These are phyloP conservation scores for Limnephilus lunatus DNA, from an alignment of 2,888 invertebrate species.

Conservation along the genomic window DNA sequence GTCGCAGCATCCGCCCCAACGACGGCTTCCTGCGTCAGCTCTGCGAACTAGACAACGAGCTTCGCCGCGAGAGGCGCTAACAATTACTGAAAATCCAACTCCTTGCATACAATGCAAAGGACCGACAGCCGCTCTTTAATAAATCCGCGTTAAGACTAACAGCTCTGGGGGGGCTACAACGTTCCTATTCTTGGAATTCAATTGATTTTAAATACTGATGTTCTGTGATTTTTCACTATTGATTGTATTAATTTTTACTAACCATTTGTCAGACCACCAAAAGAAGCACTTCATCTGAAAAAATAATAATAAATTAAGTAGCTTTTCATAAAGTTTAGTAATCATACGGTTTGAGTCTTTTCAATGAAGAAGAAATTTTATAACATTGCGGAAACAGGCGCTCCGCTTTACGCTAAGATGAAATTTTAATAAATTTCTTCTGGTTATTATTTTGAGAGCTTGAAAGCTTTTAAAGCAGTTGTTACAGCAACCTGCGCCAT, in stretches of 20 bases:
- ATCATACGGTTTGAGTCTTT: background rate
- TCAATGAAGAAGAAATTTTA: background rate
- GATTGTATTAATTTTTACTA: background rate
- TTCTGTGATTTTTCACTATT: constrained; percentile 28
- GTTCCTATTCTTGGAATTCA: constrained; percentile 27
- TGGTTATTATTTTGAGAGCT: background rate
- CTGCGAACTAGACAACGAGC: constrained; percentile 81
- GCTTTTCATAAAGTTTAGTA: background rate
- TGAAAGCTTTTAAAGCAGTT: background rate
- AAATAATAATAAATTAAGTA: background rate
- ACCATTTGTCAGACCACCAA: background rate
- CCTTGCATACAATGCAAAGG: constrained; percentile 10
- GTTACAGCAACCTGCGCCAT: background rate
- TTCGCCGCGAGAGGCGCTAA: constrained; percentile 73
- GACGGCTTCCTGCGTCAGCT: constrained; percentile 88
- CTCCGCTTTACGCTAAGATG: background rate
- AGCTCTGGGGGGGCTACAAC: constrained; percentile 8
- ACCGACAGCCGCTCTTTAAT: constrained; percentile 2
- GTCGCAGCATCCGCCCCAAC: constrained; percentile 87
- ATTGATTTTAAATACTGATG: constrained; percentile 24
- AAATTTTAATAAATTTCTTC: background rate
- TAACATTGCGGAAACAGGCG: background rate
- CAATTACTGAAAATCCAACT: constrained; percentile 15
- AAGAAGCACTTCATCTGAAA: background rate
- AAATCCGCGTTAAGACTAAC: constrained; percentile 8